Base-by-base conservation (phyloP, 2,888 invertebrate genomes). In the Cerastis leucographa region DNA sequence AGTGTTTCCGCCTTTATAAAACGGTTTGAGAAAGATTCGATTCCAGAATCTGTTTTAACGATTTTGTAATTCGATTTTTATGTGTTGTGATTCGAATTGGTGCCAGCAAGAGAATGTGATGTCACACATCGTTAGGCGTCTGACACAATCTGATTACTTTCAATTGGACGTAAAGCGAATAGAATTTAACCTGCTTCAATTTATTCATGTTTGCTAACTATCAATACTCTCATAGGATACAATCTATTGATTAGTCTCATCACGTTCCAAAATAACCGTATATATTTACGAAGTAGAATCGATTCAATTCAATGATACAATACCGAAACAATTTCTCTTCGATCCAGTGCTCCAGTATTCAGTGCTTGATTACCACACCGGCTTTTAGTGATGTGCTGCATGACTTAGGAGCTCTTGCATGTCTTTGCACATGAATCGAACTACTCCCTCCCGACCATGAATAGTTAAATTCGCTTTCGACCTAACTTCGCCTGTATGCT, bases 401-500 rank as follows among this genome's bases (percentile, higher is more conserved):
- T 64, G 35, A 61, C 54, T 71, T 67, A 42, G 25, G 40, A 61
- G 40, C 22, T 76, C 65, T 81, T 69, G 40, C 56, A 66, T 62
- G 54, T 51, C 68, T 74, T 8, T 46, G 54, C 46, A 22, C 70
- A 49, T 69, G 68, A 70, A 74, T 67, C 61, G 82, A 69, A 71
- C 59, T 40, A n/a, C 56, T 56, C 40, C 19, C 56, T 56, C 44
- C 19, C 40, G 64, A 49, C 9, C 66, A 82, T 84, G 83, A 85
- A 84, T 84, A 19, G 42, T 84, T 84, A 85, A 83, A 72, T 66
- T 78, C 74, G 54, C 78, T 78, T 51, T 69, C 71, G 69, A 69
- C 69, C 74, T 62, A 70, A 69, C 61, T 71, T 59, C 51, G 74
- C 56, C 46, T 19, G 44, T 71, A 49, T 46, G 29, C 42, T 66